Evolutionary conservation across 2,888 invertebrate species (phyloP).

Genomic region (Hedychridium roseum): DNA sequence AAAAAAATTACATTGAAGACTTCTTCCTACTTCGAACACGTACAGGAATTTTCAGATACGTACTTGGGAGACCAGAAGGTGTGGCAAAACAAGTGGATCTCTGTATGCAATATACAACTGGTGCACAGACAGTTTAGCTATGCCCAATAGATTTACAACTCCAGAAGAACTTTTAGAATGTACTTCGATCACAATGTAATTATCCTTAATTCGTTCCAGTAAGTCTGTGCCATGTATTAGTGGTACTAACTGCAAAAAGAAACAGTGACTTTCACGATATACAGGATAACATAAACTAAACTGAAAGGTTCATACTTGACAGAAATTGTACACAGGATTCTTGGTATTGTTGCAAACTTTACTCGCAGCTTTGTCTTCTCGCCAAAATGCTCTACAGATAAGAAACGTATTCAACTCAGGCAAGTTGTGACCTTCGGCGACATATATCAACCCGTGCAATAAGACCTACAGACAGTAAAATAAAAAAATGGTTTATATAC

Average conservation of each 20-base stretch:
- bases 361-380: conserved; percentile 63
- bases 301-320: conserved; percentile 61
- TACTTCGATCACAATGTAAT: conserved; percentile 68
- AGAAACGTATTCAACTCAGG: conserved; percentile 61
- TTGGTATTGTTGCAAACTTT: conserved; percentile 59
- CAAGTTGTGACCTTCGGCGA: conserved; percentile 65
- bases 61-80: conserved; percentile 68
- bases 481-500: conserved; percentile 3
- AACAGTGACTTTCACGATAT: too few species aligned
- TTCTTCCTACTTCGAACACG: too few species aligned
- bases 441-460: conserved; percentile 65
- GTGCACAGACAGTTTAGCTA: conserved; percentile 68
- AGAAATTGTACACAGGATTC: conserved; percentile 66
- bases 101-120: conserved; percentile 70
- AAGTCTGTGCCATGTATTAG: conserved; percentile 67
- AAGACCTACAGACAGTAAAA: conserved; percentile 45
- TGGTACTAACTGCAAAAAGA: conserved; percentile 67
- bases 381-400: conserved; percentile 65
- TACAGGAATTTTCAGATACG: conserved; percentile 16
- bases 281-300: too few species aligned
- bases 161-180: conserved; percentile 61
- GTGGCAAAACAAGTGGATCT: conserved; percentile 67
- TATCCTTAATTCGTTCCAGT: conserved; percentile 67
- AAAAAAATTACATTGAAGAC: conserved; percentile 18
- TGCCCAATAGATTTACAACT: conserved; percentile 64